Evolutionary conservation across 2,113 vertebrate genomes (phyloP).

Genomic region (Microtus ochrogaster): DNA sequence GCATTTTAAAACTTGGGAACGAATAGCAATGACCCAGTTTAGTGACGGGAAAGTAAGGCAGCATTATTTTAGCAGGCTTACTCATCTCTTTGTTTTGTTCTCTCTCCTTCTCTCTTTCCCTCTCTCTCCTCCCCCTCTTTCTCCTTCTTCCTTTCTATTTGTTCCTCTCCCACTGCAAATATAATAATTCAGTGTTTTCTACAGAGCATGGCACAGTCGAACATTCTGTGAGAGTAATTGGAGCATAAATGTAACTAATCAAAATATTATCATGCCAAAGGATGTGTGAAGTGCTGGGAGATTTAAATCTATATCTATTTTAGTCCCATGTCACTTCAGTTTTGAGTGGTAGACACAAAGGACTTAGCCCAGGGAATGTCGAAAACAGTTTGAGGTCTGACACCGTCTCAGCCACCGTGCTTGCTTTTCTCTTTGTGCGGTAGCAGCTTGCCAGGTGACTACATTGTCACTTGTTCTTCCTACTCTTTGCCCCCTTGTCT

Average conservation of each 20-base stretch:
- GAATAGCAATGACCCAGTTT: slow-evolving; percentile 75
- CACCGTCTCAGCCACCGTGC: background rate
- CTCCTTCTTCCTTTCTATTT: slow-evolving; percentile 49
- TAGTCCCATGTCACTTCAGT: slow-evolving; percentile 75
- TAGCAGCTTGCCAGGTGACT: slow-evolving; percentile 7
- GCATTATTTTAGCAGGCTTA: slow-evolving; percentile 69
- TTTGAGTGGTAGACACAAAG: slow-evolving; percentile 68
- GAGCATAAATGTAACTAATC: slow-evolving; percentile 83
- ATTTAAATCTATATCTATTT: slow-evolving; percentile 57
- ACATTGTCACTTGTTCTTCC: slow-evolving; percentile 48
- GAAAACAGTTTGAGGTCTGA: slow-evolving; percentile 67
- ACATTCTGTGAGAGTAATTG: slow-evolving; percentile 76
- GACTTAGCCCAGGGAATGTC: slow-evolving; percentile 34
- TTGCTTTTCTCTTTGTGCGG: slow-evolving; percentile 31
- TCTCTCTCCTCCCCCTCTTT: background rate
- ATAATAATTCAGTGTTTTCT: slow-evolving; percentile 77
- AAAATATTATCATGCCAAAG: slow-evolving; percentile 79
- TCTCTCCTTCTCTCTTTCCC: background rate
- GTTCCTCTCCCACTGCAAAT: slow-evolving; percentile 74
- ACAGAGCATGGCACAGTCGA: slow-evolving; percentile 71
- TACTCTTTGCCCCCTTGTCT: background rate
- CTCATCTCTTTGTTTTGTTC: slow-evolving; percentile 72
- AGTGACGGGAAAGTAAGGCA: slow-evolving; percentile 46
- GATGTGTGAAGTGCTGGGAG: slow-evolving; percentile 78
- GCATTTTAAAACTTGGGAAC: slow-evolving; percentile 58